Conservation (phyloP, 2,113 vertebrate species). For the Amphilophus citrinellus region DNA sequence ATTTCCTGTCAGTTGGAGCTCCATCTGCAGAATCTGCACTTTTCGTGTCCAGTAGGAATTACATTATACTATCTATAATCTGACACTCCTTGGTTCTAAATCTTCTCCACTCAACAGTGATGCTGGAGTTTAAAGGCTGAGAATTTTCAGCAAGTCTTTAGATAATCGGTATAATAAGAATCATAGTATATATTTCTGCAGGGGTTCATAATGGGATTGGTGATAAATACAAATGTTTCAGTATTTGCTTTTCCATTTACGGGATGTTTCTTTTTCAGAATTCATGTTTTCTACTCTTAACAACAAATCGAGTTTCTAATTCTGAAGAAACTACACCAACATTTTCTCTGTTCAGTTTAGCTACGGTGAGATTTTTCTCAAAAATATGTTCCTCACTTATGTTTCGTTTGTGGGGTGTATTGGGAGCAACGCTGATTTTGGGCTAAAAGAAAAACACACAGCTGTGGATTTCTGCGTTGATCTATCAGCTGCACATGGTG, state of each 20-base stretch:
- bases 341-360: constrained; percentile 20
- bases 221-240: constrained; percentile 31
- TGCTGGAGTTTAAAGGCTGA: not conserved
- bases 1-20: constrained; percentile 2
- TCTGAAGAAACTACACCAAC: constrained; percentile 4
- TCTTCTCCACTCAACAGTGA: constrained; percentile 11
- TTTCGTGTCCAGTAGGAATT: not conserved
- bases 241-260: constrained; percentile 11
- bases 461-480: constrained; percentile 34
- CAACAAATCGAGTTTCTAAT: not conserved
- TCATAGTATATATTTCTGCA: constrained; percentile 32
- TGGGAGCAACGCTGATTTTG: constrained; percentile 39
- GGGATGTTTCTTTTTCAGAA: constrained; percentile 16
- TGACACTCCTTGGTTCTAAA: constrained; percentile 16
- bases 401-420: constrained; percentile 13
- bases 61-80: constrained; percentile 16
- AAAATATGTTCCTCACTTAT: not conserved
- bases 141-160: constrained; percentile 4
- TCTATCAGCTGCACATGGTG: constrained; percentile 20
- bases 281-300: not conserved
- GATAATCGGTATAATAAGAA: constrained; percentile 25
- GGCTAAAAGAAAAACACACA: constrained; percentile 37
- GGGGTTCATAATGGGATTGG: not conserved
- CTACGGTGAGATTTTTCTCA: not conserved
- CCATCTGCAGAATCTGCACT: constrained; percentile 11